phyloP scores from a whole-genome alignment of 2,797 vertebrate species.

The Momotus momota region DNA sequence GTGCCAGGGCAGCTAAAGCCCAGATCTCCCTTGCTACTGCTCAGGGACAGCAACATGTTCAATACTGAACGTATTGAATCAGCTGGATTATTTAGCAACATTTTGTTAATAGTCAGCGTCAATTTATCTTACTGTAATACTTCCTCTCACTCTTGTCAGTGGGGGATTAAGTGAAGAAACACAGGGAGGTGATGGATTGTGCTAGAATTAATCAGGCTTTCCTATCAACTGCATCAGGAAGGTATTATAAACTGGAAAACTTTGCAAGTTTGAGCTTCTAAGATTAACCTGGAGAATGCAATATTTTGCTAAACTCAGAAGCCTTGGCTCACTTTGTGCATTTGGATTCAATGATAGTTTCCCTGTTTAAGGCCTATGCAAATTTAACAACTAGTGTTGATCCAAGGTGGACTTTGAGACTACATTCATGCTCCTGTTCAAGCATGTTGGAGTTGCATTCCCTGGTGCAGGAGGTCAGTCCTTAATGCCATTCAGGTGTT shows the following conservation, averaged over 20 bases:
- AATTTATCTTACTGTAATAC: background rate
- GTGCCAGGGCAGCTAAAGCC: background rate
- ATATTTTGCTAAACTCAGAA: background rate
- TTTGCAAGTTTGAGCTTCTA: background rate
- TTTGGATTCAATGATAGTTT: background rate
- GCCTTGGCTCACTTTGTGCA: accelerated
- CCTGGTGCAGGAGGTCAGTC: background rate
- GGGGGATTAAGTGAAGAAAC: background rate
- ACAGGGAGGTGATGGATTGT: accelerated
- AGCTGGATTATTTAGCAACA: background rate
- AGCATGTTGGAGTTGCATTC: background rate
- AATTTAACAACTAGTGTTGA: background rate
- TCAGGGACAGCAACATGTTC: background rate
- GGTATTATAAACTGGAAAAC: background rate
- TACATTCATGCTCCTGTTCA: accelerated
- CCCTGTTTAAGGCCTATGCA: background rate
- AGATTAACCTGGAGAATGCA: background rate
- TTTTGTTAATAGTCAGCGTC: background rate
- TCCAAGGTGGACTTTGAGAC: background rate
- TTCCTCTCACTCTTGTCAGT: background rate
- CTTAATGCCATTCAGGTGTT: background rate
- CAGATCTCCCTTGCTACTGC: background rate
- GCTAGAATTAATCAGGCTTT: background rate
- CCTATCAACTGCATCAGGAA: background rate
- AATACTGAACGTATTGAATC: background rate